Evolutionary conservation across 2,888 invertebrate species (phyloP).

Genomic region (Anorthoa munda): DNA sequence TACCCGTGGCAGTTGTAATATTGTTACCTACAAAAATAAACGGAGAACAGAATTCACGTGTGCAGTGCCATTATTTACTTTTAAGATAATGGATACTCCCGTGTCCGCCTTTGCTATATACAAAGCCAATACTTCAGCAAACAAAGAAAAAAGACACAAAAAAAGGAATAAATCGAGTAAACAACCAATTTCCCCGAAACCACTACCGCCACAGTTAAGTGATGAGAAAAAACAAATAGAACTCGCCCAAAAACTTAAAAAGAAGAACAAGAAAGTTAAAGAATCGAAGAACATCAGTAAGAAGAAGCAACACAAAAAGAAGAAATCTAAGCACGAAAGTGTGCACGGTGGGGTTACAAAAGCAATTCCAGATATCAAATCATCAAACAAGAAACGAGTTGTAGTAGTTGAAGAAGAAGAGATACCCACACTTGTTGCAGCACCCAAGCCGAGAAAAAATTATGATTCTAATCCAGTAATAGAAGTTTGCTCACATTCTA

Average conservation of each 20-base stretch:
- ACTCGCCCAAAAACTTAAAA: constrained; percentile 78
- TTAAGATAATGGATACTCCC: constrained; percentile 78
- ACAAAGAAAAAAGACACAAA: constrained; percentile 72
- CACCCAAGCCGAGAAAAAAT: constrained; percentile 34
- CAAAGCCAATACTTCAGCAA: constrained; percentile 76
- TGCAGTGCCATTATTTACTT: constrained; percentile 18
- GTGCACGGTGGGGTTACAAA: constrained; percentile 51
- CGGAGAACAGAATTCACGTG: constrained; percentile 38
- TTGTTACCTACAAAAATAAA: background rate
- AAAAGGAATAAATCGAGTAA: constrained; percentile 69
- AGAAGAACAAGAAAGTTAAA: constrained; percentile 75
- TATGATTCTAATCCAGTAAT: constrained; percentile 55
- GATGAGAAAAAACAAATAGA: constrained; percentile 70
- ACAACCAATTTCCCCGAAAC: constrained; percentile 51
- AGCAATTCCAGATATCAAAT: constrained; percentile 40
- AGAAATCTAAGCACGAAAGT: constrained; percentile 68
- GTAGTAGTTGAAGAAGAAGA: constrained; percentile 71
- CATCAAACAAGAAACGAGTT: constrained; percentile 39
- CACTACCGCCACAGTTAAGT: constrained; percentile 58
- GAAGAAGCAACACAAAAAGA: constrained; percentile 80
- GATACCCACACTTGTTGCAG: constrained; percentile 71
- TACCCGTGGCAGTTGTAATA: background rate
- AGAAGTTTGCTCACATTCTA: constrained; percentile 71
- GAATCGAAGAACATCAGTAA: constrained; percentile 76
- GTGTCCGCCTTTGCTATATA: constrained; percentile 86